Conservation (phyloP, 2,797 vertebrate species). For the Neopelma chrysocephalum region DNA sequence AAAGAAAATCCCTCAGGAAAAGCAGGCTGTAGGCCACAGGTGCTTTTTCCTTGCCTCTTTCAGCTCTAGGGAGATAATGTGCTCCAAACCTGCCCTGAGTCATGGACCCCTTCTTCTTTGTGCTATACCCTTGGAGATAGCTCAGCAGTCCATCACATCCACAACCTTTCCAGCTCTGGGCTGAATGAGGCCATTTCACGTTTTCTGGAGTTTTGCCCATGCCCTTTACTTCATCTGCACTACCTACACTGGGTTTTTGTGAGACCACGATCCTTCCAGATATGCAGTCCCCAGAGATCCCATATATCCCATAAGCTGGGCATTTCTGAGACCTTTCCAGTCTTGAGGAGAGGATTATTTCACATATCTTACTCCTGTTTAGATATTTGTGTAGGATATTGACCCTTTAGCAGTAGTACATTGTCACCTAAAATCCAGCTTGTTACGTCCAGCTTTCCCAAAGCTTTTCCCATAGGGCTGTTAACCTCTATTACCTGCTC, state of each 20-base stretch:
- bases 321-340: background rate
- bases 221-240: background rate
- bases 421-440: background rate
- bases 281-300: accelerated
- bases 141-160: background rate
- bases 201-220: background rate
- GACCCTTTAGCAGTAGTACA: background rate
- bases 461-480: background rate
- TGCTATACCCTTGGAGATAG: background rate
- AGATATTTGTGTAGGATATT: background rate
- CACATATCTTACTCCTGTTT: background rate
- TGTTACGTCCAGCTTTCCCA: background rate
- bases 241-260: background rate
- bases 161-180: background rate
- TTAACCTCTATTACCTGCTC: background rate
- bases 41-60: background rate
- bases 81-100: background rate
- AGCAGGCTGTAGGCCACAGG: background rate
- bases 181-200: background rate
- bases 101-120: background rate
- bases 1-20: background rate
- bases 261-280: background rate
- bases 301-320: background rate
- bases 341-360: background rate
- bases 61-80: background rate